Conservation (phyloP, 2,113 vertebrate species). For the Gymnogyps californianus region DNA sequence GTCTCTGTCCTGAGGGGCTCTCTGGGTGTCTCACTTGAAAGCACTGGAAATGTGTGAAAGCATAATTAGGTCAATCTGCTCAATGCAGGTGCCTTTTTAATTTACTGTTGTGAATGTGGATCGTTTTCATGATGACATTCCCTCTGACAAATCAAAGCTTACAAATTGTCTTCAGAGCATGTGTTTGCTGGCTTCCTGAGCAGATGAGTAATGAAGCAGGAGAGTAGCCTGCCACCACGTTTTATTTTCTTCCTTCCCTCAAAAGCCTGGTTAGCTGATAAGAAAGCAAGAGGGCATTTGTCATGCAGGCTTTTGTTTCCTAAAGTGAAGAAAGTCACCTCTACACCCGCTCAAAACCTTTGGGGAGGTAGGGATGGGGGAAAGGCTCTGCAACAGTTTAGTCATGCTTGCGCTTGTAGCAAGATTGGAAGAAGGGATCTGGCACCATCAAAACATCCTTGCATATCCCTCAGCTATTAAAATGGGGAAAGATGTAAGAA, state of each 20-base stretch:
- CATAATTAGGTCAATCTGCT: neutral
- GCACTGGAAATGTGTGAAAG: neutral
- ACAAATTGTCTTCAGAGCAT: neutral
- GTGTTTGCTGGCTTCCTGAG: neutral
- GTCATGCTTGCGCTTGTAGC: rapidly evolving
- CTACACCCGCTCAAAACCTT: neutral
- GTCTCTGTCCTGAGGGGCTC: neutral
- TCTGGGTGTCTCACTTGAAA: neutral
- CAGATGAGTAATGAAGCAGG: neutral
- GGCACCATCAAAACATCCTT: neutral
- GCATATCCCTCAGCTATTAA: neutral
- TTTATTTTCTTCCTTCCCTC: neutral
- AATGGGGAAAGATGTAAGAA: neutral
- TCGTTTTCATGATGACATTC: neutral
- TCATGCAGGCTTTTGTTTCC: neutral
- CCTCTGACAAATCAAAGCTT: neutral
- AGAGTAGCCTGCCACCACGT: neutral
- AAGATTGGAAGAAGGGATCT: neutral
- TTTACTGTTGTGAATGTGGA: neutral
- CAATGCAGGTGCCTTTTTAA: neutral
- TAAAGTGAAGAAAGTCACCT: neutral
- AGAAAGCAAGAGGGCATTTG: neutral
- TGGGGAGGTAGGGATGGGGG: neutral
- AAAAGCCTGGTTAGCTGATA: neutral
- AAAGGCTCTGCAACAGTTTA: neutral